phyloP scores from a whole-genome alignment of 2,888 invertebrate species.

The Mythimna ferrago region DNA sequence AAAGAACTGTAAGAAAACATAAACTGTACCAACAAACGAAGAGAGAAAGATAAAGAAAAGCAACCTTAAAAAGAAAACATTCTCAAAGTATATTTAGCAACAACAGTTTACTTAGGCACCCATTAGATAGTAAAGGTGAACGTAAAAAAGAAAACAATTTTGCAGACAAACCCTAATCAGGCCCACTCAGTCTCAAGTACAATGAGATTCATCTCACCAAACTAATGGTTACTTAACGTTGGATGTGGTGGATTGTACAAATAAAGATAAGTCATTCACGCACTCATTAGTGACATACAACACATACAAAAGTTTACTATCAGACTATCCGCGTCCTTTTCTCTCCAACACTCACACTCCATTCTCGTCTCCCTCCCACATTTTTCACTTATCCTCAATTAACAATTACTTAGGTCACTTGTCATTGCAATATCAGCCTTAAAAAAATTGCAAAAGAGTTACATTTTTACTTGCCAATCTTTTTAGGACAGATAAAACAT shows the following conservation, averaged over 20 bases:
- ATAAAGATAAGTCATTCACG: constrained; percentile 71
- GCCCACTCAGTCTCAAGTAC: constrained; percentile 32
- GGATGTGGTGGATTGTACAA: constrained; percentile 63
- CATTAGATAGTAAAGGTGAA: not conserved
- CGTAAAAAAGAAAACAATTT: constrained; percentile 36
- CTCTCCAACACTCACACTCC: constrained; percentile 42
- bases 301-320: constrained; percentile 61
- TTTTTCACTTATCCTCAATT: constrained; percentile 73
- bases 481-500: constrained; percentile 38
- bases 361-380: constrained; percentile 64
- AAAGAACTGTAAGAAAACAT: not conserved
- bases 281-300: constrained; percentile 47
- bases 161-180: constrained; percentile 42
- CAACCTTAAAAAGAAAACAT: not conserved
- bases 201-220: constrained; percentile 56
- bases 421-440: constrained; percentile 47
- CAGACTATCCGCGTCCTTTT: constrained; percentile 65
- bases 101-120: not conserved
- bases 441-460: not conserved
- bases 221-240: constrained; percentile 56
- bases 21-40: not conserved
- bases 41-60: not conserved
- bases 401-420: constrained; percentile 47
- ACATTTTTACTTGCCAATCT: constrained; percentile 29
- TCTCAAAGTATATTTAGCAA: constrained; percentile 10